Percentiles rank a stretch among this genome's conserved stretches.
Conservation (phyloP, 2,113 vertebrate species). For the Piaya cayana region DNA sequence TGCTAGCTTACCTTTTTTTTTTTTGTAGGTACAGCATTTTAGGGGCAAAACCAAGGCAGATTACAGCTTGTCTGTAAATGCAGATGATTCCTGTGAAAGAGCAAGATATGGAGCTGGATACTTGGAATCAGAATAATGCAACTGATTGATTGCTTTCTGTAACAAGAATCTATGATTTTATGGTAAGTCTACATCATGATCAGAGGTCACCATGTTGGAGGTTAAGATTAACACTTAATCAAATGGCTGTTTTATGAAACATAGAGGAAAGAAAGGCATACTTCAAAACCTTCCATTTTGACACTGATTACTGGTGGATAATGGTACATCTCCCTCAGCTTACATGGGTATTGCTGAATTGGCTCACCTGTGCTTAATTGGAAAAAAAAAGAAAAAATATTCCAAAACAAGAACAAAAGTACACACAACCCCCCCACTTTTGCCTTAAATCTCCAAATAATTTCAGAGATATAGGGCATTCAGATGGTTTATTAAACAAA, state of each 20-base stretch:
- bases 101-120: background rate
- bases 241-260: background rate
- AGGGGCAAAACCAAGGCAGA: background rate
- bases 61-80: background rate
- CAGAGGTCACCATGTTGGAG: background rate
- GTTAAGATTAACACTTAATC: background rate
- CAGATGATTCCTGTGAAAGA: background rate
- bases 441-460: background rate
- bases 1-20: background rate
- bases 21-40: background rate
- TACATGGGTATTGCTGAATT: background rate
- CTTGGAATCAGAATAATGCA: background rate
- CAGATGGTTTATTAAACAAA: background rate
- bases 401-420: background rate
- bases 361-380: background rate
- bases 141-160: background rate
- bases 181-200: background rate
- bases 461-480: background rate
- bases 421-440: fast-evolving
- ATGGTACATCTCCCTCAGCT: background rate
- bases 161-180: background rate
- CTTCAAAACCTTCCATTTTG: background rate
- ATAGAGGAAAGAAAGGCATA: background rate
- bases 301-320: background rate
- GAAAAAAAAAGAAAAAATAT: too few relatives aligned